Evolutionary conservation across 2,888 invertebrate genomes (phyloP).

Genomic region (Trilocha varians): DNA sequence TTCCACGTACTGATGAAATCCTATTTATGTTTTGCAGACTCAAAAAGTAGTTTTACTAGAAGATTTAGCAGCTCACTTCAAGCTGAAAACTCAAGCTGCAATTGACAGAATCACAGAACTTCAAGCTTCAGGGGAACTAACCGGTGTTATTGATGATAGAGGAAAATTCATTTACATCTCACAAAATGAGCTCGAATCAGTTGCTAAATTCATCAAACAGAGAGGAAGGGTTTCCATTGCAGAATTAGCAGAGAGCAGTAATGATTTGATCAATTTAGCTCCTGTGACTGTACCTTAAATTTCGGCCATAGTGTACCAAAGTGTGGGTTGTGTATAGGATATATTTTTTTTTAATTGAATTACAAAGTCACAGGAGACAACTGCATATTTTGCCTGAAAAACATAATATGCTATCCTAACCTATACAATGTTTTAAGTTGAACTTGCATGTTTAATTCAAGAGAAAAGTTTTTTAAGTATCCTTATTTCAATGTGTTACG

Average conservation of each 20-base stretch:
- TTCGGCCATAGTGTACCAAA: too few relatives aligned
- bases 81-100: slow-evolving; percentile 90
- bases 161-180: slow-evolving; percentile 99
- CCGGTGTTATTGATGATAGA: slow-evolving; percentile 97
- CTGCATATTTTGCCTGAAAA: too few relatives aligned
- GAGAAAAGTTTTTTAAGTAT: too few relatives aligned
- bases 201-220: slow-evolving; percentile 96
- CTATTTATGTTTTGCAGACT: slow-evolving; percentile 57
- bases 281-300: slow-evolving; percentile 56
- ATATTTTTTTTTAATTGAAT: too few relatives aligned
- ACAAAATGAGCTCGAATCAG: slow-evolving; percentile 88
- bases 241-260: slow-evolving; percentile 95
- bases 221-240: slow-evolving; percentile 94
- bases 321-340: too few relatives aligned
- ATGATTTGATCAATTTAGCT: slow-evolving; percentile 89
- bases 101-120: slow-evolving; percentile 91
- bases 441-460: too few relatives aligned
- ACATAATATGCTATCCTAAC: too few relatives aligned
- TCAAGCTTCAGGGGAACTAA: slow-evolving; percentile 86
- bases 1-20: too few relatives aligned
- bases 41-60: slow-evolving; percentile 95
- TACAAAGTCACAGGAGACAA: too few relatives aligned
- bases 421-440: too few relatives aligned
- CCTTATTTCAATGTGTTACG: too few relatives aligned
- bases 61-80: slow-evolving; percentile 93